Percentiles rank a stretch among this genome's conserved stretches.
phyloP scores from a whole-genome alignment of 2,797 vertebrate genomes.

The Telmatherina bonti region DNA sequence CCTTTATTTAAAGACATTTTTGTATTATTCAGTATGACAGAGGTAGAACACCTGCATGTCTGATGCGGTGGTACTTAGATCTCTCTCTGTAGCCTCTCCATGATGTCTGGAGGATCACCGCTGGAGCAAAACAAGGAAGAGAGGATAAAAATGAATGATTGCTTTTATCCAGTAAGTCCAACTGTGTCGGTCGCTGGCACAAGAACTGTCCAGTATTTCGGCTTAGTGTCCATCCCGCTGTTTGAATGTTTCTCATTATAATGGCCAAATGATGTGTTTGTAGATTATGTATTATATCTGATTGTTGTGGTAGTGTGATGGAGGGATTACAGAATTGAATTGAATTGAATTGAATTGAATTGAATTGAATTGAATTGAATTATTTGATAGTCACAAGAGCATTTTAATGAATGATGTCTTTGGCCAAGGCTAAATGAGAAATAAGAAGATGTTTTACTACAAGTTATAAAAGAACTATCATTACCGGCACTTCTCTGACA shows the following conservation, averaged over 20 bases:
- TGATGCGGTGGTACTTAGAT: slow-evolving; percentile 92
- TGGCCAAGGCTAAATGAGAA: no score
- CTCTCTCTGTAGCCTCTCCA: slow-evolving; percentile 94
- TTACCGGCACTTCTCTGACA: background rate
- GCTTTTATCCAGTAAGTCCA: background rate
- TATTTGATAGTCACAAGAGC: no score
- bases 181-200: background rate
- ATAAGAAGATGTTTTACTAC: background rate
- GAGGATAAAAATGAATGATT: slow-evolving; percentile 2
- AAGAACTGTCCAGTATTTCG: background rate
- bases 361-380: no score
- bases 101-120: slow-evolving; percentile 90
- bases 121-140: slow-evolving; percentile 76
- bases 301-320: background rate
- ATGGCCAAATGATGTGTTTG: background rate
- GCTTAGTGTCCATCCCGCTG: background rate
- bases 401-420: no score
- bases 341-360: no score
- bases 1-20: background rate
- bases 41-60: slow-evolving; percentile 82
- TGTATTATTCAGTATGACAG: background rate
- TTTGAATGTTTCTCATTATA: background rate
- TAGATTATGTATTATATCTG: background rate
- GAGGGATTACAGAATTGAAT: background rate
- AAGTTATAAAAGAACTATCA: background rate